Conservation (phyloP, 2,113 vertebrate species). For the Prinia subflava region DNA sequence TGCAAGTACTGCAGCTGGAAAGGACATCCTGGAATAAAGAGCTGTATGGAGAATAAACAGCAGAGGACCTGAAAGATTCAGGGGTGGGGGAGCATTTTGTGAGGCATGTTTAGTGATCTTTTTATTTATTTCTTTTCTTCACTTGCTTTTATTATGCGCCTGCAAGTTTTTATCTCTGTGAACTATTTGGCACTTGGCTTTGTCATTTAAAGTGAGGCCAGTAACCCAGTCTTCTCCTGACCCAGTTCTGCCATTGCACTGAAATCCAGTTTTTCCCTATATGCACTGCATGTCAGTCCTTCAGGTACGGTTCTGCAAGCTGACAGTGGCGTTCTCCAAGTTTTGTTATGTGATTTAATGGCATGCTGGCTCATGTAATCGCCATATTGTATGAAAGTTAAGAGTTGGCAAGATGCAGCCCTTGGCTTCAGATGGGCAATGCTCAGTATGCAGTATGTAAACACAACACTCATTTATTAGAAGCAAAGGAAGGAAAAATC, state of each 20-base stretch:
- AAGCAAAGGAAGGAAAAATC: slow-evolving; percentile 44
- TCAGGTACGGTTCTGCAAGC: slow-evolving; percentile 14
- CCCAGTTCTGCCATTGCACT: not conserved
- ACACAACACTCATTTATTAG: slow-evolving; percentile 56
- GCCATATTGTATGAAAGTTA: slow-evolving; percentile 37
- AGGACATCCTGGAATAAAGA: not conserved
- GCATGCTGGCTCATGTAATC: slow-evolving; percentile 19
- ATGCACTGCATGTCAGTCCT: not conserved
- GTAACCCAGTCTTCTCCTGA: not conserved
- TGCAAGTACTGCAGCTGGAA: not conserved
- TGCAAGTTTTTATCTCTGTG: not conserved
- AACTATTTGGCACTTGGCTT: not conserved
- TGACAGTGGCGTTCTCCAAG: slow-evolving; percentile 16
- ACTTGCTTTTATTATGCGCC: not conserved
- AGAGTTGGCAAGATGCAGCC: slow-evolving; percentile 32
- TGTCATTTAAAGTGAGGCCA: not conserved
- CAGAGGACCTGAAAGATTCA: not conserved
- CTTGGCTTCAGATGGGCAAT: slow-evolving; percentile 40
- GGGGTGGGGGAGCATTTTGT: not conserved
- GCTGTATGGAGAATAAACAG: not conserved
- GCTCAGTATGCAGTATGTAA: slow-evolving; percentile 49
- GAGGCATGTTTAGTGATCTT: not conserved
- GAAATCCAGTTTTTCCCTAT: not conserved
- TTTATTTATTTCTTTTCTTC: not conserved
- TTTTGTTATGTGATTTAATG: slow-evolving; percentile 40